Percentiles rank a stretch among this genome's conserved stretches.
phyloP scores from a whole-genome alignment of 2,888 invertebrate genomes.

The Hipparchia sbordonii region DNA sequence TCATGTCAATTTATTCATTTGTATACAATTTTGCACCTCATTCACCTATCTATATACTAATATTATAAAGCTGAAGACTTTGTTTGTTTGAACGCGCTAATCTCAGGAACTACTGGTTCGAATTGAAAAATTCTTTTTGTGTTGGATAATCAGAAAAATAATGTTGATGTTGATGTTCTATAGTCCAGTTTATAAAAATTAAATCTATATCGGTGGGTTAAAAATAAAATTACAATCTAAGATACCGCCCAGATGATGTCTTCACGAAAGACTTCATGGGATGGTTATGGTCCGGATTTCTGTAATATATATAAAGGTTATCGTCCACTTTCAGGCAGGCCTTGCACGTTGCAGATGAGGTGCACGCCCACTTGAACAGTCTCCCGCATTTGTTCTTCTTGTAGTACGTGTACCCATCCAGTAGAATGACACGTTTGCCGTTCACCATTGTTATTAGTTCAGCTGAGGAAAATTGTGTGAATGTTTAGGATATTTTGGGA shows the following conservation, averaged over 20 bases:
- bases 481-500: neutral
- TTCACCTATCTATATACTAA: no score
- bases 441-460: conserved; percentile 36
- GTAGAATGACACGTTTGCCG: conserved; percentile 30
- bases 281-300: conserved; percentile 24
- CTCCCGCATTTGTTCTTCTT: conserved; percentile 30
- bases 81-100: no score
- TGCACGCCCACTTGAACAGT: conserved; percentile 33
- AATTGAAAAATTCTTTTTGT: no score
- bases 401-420: conserved; percentile 37
- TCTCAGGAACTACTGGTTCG: no score
- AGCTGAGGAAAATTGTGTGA: conserved; percentile 22
- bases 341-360: conserved; percentile 25
- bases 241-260: conserved; percentile 17
- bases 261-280: conserved; percentile 18
- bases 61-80: no score
- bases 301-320: conserved; percentile 19
- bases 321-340: conserved; percentile 32
- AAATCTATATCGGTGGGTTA: neutral
- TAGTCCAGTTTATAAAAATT: no score
- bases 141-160: no score
- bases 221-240: conserved; percentile 5
- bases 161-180: no score
- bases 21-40: no score
- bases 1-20: no score